Conservation (phyloP, 2,113 vertebrate species). For the Rhea americana region DNA sequence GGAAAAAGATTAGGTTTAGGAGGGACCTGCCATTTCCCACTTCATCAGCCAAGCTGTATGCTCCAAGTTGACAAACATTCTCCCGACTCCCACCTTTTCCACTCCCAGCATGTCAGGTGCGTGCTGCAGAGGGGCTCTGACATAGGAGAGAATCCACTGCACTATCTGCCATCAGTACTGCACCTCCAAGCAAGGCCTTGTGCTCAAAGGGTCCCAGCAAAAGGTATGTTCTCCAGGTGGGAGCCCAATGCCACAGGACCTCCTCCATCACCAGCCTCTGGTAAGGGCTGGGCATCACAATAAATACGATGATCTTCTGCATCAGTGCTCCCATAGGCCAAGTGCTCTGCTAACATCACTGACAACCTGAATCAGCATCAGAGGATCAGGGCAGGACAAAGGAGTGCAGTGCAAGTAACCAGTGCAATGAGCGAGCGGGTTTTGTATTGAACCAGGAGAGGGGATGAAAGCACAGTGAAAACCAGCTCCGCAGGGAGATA, state of each 20-base stretch:
- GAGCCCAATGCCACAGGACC: too few relatives aligned
- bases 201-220: neutral
- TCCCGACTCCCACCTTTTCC: neutral
- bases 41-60: rapidly evolving
- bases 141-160: neutral
- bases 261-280: too few relatives aligned
- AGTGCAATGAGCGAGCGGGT: too few relatives aligned
- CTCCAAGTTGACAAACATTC: rapidly evolving
- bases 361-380: neutral
- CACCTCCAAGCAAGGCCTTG: neutral
- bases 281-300: too few relatives aligned
- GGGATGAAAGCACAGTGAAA: too few relatives aligned
- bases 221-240: neutral
- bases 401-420: neutral
- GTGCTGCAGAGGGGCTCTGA: neutral
- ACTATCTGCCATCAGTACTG: neutral
- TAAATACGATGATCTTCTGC: too few relatives aligned
- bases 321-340: too few relatives aligned
- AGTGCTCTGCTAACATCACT: neutral
- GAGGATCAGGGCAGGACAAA: neutral
- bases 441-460: too few relatives aligned
- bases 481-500: too few relatives aligned
- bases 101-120: rapidly evolving
- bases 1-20: neutral
- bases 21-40: neutral